Conservation (phyloP, 2,113 vertebrate genomes). For the Canis aureus region DNA sequence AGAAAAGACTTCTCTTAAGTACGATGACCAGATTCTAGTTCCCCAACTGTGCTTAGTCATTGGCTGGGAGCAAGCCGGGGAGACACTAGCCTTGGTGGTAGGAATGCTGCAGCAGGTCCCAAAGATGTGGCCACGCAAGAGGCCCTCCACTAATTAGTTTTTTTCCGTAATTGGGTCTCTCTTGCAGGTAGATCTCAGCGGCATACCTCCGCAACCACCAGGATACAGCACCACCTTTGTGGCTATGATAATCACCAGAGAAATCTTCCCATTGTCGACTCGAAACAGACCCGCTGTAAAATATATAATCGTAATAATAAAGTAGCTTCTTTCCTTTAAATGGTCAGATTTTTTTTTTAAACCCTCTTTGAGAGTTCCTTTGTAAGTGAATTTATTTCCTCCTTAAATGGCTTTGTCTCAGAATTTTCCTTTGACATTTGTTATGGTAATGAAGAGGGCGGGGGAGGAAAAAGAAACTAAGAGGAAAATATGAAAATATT, state of each 20-base stretch:
- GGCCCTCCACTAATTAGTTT: background rate
- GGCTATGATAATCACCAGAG: background rate
- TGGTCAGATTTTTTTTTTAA: background rate
- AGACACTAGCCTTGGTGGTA: background rate
- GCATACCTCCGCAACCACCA: background rate
- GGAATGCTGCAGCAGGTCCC: background rate
- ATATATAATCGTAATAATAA: background rate
- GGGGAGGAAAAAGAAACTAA: background rate
- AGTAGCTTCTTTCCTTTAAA: background rate
- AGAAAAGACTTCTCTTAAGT: background rate
- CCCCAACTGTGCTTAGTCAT: background rate
- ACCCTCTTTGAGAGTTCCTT: background rate
- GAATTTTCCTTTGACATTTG: background rate
- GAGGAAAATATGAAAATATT: conserved; percentile 42
- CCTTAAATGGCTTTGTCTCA: background rate
- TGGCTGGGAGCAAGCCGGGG: background rate
- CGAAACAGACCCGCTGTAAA: background rate
- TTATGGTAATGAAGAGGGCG: background rate
- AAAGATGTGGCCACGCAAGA: background rate
- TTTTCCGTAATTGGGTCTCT: background rate
- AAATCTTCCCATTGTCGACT: background rate
- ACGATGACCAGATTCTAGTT: background rate
- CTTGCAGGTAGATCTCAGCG: background rate
- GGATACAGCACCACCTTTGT: background rate
- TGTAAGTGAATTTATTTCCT: background rate